phyloP scores from a whole-genome alignment of 2,888 invertebrate species.

The Chrysina gloriosa region DNA sequence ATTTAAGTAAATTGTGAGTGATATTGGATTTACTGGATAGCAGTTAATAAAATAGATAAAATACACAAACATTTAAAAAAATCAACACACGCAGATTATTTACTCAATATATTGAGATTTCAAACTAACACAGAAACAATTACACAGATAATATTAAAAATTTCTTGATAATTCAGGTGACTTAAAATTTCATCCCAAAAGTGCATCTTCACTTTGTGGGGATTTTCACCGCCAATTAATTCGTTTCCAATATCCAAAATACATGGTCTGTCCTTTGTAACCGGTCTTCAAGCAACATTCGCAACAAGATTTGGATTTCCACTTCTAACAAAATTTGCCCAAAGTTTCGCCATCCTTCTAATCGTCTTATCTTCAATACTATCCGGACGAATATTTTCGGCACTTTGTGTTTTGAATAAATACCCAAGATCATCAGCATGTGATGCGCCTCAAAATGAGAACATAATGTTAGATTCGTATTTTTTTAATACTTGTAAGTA shows the following conservation, averaged over 20 bases:
- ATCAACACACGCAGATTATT: too few species aligned
- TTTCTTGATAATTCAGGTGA: conserved; percentile 14
- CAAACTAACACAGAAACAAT: background rate
- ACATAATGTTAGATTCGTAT: too few species aligned
- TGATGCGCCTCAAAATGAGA: conserved; percentile 48
- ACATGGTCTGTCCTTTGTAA: conserved; percentile 43
- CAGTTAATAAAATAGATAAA: too few species aligned
- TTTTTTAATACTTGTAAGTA: too few species aligned
- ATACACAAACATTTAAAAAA: too few species aligned
- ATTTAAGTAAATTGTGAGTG: background rate
- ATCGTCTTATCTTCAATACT: conserved; percentile 49
- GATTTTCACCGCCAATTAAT: conserved; percentile 41
- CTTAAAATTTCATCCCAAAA: conserved; percentile 49
- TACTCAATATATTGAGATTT: too few species aligned
- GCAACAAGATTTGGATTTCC: conserved; percentile 46
- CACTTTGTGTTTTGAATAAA: conserved; percentile 50
- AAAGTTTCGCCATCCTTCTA: conserved; percentile 51
- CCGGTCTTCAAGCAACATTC: conserved; percentile 47
- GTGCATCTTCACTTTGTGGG: conserved; percentile 48
- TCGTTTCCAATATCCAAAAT: conserved; percentile 49
- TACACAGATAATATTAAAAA: conserved; percentile 26
- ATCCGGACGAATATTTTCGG: conserved; percentile 41
- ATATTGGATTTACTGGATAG: background rate
- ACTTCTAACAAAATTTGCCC: conserved; percentile 56
- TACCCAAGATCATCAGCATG: conserved; percentile 57